A percentile compares a stretch with the other conserved stretches of the same genome.
Conservation (phyloP, 1,140 invertebrate genomes). For the Cherax quadricarinatus region DNA sequence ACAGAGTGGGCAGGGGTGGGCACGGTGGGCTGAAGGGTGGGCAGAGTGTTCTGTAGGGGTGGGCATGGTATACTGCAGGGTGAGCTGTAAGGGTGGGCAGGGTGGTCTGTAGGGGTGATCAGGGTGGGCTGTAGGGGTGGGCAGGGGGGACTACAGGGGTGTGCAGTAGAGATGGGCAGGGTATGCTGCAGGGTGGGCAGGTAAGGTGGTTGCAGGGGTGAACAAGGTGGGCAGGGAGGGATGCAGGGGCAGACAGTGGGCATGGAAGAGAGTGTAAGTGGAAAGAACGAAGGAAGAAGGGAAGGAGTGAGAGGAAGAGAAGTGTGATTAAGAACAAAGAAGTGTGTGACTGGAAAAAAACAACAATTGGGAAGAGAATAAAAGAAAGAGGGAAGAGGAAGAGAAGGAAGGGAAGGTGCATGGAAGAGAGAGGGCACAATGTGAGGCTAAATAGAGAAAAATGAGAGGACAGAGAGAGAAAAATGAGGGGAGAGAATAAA, state of each 20-base stretch:
- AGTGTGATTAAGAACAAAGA: too few relatives aligned
- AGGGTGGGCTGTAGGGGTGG: too few relatives aligned
- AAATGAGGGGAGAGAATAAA: not conserved
- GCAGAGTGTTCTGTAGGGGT: too few relatives aligned
- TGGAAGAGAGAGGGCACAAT: not conserved
- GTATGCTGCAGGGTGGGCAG: too few relatives aligned
- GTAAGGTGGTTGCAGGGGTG: not conserved
- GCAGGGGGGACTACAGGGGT: not conserved
- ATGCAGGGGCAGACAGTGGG: not conserved
- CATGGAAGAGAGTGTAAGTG: not conserved
- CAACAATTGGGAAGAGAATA: not conserved
- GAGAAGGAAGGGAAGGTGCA: not conserved
- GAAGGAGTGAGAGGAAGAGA: too few relatives aligned
- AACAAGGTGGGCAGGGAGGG: conserved; percentile 19
- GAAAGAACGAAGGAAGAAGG: not conserved
- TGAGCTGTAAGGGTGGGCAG: too few relatives aligned
- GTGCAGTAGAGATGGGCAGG: not conserved
- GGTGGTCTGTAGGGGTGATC: too few relatives aligned
- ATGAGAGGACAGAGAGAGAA: not conserved
- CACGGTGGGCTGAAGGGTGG: too few relatives aligned
- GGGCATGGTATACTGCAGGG: too few relatives aligned
- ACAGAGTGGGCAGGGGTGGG: too few relatives aligned
- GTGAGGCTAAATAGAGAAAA: not conserved
- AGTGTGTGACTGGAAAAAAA: too few relatives aligned
- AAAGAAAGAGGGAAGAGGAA: not conserved